Base-by-base conservation (phyloP, 2,888 invertebrate genomes). In the Tipula lateralis region DNA sequence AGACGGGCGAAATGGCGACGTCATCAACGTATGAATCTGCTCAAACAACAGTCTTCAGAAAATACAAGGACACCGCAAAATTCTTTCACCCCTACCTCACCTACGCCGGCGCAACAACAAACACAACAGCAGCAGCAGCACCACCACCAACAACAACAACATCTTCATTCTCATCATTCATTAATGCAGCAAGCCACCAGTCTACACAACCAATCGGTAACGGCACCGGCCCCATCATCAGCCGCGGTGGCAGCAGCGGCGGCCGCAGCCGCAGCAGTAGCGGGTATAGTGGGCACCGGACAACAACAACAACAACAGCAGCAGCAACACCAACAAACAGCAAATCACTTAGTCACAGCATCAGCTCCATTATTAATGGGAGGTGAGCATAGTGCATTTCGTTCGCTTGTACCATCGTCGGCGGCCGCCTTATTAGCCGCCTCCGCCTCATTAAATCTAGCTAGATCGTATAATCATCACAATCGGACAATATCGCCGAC, bases 1-100 rank as follows among this genome's bases (percentile, higher is more conserved):
- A 96, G 97, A 95, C 95, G 97, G 93, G 97, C 97, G 92, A 97
- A 97, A 93, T 97, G 97, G 97, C 95, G 97, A 91, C 96, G 97
- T 90, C 97, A 97, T 92, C 97, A 97, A 91, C 95, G 97, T 91
- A 96, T 97, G 96, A 96, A 95, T 92, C 94, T 96, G 89, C 93
- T 96, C 91, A 96, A 96, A 91, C 95, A 95, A 89, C 93, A 94
- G 89, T 91, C 91, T 34, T 90, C 89, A 85, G 88, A 87, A 86
- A 85, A 87, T 87, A 84, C 87, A 86, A 88, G 88, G 86, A 87
- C 88, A 86, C 87, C 88, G 88, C 87, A 87, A 83, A 88, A 91
- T 91, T 90, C 91, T 93, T 91, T 93, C 92, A 90, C 92, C 93
- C 93, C 92, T 93, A 92, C 93, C 91, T 92, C 93, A 90, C 91